Percentiles rank a stretch among this genome's conserved stretches.
Evolutionary conservation across 2,797 vertebrate species (phyloP).

Genomic region (Ctenopoma multispine): DNA sequence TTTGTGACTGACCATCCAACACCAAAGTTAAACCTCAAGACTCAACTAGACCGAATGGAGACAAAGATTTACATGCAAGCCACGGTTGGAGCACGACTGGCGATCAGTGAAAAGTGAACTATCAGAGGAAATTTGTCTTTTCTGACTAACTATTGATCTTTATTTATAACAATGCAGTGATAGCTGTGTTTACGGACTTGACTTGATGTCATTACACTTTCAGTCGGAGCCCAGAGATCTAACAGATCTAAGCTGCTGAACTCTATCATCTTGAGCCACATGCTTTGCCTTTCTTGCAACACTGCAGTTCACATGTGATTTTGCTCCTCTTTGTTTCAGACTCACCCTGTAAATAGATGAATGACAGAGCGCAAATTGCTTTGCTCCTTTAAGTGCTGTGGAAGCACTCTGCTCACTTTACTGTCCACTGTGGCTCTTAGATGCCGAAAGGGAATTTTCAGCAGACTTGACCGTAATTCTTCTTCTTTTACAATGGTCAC

Average conservation of each 20-base stretch:
- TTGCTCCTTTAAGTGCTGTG: slow-evolving; percentile 1
- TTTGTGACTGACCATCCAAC: slow-evolving; percentile 31
- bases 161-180: slow-evolving; percentile 24
- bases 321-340: slow-evolving; percentile 16
- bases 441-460: slow-evolving; percentile 19
- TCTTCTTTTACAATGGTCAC: background rate
- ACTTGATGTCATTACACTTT: slow-evolving; percentile 16
- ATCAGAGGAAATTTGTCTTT: background rate
- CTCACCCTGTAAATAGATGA: slow-evolving; percentile 11
- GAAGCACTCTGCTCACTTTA: slow-evolving; percentile 16
- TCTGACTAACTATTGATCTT: slow-evolving; percentile 26
- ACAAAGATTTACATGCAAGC: background rate
- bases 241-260: slow-evolving; percentile 22
- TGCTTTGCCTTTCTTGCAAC: slow-evolving; percentile 2
- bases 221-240: slow-evolving; percentile 1
- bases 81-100: background rate
- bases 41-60: background rate
- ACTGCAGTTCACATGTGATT: slow-evolving; percentile 37
- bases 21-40: slow-evolving; percentile 6
- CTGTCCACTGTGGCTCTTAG: background rate
- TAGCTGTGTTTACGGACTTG: slow-evolving; percentile 33
- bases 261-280: background rate
- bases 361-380: slow-evolving; percentile 4
- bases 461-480: slow-evolving; percentile 8
- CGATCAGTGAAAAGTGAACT: slow-evolving; percentile 5